Base-by-base conservation (phyloP, 1,140 invertebrate genomes). In the Rhynchophorus ferrugineus region DNA sequence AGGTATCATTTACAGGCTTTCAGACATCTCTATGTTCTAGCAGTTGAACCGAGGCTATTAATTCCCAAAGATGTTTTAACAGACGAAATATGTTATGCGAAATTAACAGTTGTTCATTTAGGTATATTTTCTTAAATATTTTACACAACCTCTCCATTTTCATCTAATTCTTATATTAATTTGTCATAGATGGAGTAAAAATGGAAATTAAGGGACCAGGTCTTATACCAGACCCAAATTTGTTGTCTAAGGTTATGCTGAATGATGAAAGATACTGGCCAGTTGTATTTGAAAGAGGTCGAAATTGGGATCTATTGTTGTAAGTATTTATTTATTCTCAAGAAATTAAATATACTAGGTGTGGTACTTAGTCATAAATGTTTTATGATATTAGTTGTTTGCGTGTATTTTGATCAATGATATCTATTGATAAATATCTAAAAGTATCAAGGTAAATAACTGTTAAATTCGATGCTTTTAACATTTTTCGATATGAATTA, bases 1-100 rank as follows among this genome's bases (percentile, higher is more conserved):
- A 89, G 86, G 48, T 95, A 95, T 69, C 92, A 96, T 71, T 73
- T 97, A 44, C 94, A 98, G 81, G 94, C 95, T 0, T 83, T 98
- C 57, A 74, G 95, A 21, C 95, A 98, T 73, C 72, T 98, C 11
- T 98, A 98, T 69, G 93, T 97, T 7, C 68, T 98, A 44, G 94
- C 94, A 1, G 85, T 87, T 7, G 90, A 98, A 68, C 85, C 90
- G 0, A 73, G 95, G 14, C 69, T 97, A 6, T 73, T 98, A 29
- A 73, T 97, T 45, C 92, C 93, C 0, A 77, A 84, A 37, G 90
- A 95, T 68, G 83, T 97, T 5, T 83, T 85, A 61, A 87, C 82
- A 7, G 78, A 82, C 21, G 78, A 81, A 57, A 74, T 83, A 19
- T 92, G 91, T 65, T 90, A 93, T 61, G 87, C 84, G 3, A 82